Percentiles rank a stretch among this genome's conserved stretches.
These are phyloP conservation scores for Allolobophora icterica DNA, from an alignment of 2,888 invertebrate species.

Conservation along the genomic window DNA sequence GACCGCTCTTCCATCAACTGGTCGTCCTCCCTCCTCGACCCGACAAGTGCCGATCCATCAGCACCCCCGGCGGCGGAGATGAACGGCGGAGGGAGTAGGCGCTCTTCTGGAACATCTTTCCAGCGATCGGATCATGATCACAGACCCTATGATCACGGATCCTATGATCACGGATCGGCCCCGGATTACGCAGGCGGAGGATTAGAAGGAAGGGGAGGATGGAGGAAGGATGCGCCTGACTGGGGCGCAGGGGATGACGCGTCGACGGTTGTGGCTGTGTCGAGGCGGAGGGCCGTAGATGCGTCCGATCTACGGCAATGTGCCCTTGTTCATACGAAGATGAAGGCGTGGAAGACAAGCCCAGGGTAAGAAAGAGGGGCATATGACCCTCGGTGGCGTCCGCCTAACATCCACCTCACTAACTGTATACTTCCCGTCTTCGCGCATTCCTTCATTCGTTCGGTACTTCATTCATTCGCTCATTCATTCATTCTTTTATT, in stretches of 20 bases:
- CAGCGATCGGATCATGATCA: constrained; percentile 2
- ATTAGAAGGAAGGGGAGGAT: not conserved
- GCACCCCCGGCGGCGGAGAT: constrained; percentile 14
- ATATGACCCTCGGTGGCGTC: no score
- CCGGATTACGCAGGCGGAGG: no score
- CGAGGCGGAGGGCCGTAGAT: constrained; percentile 79
- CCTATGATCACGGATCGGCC: no score
- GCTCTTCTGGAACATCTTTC: not conserved
- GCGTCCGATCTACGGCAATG: constrained; percentile 87
- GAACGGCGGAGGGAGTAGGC: not conserved
- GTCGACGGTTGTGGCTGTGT: not conserved
- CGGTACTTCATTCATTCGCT: not conserved
- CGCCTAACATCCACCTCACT: no score
- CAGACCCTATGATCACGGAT: constrained; percentile 5
- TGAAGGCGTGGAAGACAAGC: constrained; percentile 66
- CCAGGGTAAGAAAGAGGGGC: not conserved
- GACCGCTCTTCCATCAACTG: not conserved
- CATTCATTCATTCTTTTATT: no score
- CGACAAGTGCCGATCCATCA: not conserved
- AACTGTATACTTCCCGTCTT: no score
- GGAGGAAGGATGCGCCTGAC: not conserved
- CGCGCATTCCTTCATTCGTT: no score
- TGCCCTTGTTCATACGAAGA: constrained; percentile 84
- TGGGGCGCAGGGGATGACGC: constrained; percentile 30
- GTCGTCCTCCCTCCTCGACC: not conserved